These are phyloP conservation scores for Trichogramma evanescens DNA, from an alignment of 2,888 invertebrate genomes.

Conservation along the genomic window DNA sequence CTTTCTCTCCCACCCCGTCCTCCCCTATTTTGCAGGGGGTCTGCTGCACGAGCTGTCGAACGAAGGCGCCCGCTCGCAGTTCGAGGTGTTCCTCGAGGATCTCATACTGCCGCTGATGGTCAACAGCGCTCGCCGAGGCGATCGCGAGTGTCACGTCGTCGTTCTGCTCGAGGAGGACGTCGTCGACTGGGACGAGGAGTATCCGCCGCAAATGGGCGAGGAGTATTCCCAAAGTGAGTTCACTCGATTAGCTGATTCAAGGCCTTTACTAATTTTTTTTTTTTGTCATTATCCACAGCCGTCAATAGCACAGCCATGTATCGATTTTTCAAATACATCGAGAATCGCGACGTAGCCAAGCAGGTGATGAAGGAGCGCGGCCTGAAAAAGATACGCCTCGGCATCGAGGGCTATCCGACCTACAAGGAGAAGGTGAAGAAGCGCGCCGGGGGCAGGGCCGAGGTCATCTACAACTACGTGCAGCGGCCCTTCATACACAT, in stretches of 20 bases:
- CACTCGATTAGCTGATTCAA: neutral
- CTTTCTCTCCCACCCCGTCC: neutral
- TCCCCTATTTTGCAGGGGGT: slow-evolving; percentile 56
- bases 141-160: slow-evolving; percentile 96
- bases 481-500: slow-evolving; percentile 98
- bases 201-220: slow-evolving; percentile 99
- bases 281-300: slow-evolving; percentile 52
- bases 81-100: slow-evolving; percentile 91
- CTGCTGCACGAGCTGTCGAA: slow-evolving; percentile 96
- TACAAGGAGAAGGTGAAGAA: slow-evolving; percentile 98
- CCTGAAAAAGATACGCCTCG: slow-evolving; percentile 94
- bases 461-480: slow-evolving; percentile 99
- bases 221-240: slow-evolving; percentile 89
- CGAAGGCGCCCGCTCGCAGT: slow-evolving; percentile 97
- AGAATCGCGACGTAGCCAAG: slow-evolving; percentile 98
- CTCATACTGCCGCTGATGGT: slow-evolving; percentile 96
- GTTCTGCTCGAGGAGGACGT: slow-evolving; percentile 92
- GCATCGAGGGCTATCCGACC: slow-evolving; percentile 98
- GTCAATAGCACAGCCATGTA: slow-evolving; percentile 93
- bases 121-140: slow-evolving; percentile 84
- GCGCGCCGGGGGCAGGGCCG: slow-evolving; percentile 87
- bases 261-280: neutral
- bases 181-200: slow-evolving; percentile 97
- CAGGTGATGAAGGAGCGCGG: slow-evolving; percentile 98
- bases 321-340: slow-evolving; percentile 98